phyloP scores from a whole-genome alignment of 2,797 vertebrate genomes.

The Myotis myotis region DNA sequence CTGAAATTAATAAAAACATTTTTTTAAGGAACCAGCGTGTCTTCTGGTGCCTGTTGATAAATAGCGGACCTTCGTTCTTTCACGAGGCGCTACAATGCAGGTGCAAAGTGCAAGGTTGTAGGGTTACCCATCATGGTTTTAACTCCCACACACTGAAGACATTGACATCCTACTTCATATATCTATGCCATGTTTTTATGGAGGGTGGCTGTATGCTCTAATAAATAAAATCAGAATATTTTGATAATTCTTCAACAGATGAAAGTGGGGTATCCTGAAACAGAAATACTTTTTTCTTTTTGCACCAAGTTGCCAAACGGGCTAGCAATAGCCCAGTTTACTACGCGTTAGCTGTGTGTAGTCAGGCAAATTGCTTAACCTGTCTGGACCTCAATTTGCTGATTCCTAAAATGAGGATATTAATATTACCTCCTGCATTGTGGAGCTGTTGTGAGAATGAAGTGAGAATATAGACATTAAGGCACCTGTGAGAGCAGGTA shows the following conservation, averaged over 20 bases:
- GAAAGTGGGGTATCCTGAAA: background rate
- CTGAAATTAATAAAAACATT: background rate
- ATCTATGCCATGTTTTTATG: background rate
- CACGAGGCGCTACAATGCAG: accelerated
- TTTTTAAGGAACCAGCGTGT: no score
- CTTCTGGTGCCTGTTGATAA: background rate
- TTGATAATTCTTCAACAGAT: background rate
- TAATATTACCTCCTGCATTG: background rate
- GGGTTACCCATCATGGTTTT: background rate
- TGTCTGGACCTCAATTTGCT: background rate
- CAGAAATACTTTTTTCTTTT: background rate
- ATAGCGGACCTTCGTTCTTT: background rate
- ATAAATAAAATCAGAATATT: background rate
- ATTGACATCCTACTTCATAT: background rate
- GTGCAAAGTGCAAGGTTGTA: background rate
- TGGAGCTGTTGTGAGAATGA: background rate
- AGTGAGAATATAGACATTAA: background rate
- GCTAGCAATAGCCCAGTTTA: background rate
- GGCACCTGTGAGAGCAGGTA: background rate
- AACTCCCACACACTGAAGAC: background rate
- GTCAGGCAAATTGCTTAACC: background rate
- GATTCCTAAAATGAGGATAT: background rate
- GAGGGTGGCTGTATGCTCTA: background rate
- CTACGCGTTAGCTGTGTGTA: background rate
- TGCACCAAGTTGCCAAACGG: background rate